Conservation (phyloP, 2,797 vertebrate genomes). For the Gila robusta region DNA sequence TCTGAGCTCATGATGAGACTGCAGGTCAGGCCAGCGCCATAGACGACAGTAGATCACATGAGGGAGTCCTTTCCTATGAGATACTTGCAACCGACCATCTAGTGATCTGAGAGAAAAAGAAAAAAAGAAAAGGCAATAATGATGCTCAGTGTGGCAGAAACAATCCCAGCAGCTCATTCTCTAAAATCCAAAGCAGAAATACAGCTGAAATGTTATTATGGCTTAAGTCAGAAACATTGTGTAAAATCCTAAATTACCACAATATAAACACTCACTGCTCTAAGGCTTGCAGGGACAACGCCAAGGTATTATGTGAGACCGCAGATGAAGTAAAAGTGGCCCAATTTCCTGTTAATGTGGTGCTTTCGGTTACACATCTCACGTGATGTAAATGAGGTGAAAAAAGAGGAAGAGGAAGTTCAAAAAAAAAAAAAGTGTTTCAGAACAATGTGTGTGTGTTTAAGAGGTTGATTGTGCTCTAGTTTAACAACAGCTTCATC, state of each 20-base stretch:
- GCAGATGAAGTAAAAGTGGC: conserved; percentile 36
- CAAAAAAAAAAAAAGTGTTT: conserved; percentile 22
- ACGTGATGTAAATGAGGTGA: conserved; percentile 9
- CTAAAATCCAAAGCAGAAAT: conserved; percentile 19
- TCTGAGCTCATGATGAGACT: conserved; percentile 98
- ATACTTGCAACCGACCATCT: conserved; percentile 96
- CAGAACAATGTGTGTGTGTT: conserved; percentile 2
- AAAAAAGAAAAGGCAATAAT: conserved; percentile 5
- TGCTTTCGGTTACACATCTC: conserved; percentile 43
- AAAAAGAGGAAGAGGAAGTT: conserved; percentile 60
- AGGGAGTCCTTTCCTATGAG: conserved; percentile 96
- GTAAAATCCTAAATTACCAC: conserved; percentile 20
- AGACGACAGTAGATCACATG: conserved; percentile 99
- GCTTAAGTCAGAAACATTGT: conserved; percentile 7
- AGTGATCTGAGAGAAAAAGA: conserved; percentile 84
- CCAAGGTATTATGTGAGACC: conserved; percentile 24
- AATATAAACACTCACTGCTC: conserved; percentile 16
- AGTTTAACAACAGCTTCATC: conserved; percentile 37
- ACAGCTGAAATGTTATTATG: conserved; percentile 13
- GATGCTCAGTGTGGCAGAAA: not conserved
- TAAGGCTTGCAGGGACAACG: not conserved
- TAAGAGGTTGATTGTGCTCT: not conserved
- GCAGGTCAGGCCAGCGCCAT: conserved; percentile 98
- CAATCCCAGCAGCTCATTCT: not conserved
- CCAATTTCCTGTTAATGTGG: conserved; percentile 40